Evolutionary conservation across 2,888 invertebrate genomes (phyloP).

Genomic region (Tetragonula carbonaria): DNA sequence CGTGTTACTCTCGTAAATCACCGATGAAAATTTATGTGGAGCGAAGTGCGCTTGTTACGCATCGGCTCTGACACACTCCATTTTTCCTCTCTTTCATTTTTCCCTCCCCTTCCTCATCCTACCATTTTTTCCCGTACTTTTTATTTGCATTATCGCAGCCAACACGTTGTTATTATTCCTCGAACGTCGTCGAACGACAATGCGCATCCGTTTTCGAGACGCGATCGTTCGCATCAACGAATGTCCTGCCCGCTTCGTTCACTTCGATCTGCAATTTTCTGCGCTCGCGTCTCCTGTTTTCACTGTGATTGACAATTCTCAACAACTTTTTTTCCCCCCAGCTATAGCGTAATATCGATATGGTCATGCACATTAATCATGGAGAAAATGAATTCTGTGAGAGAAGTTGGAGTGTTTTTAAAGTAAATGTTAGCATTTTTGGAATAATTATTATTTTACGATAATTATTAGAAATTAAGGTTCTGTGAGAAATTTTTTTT

Average conservation of each 20-base stretch:
- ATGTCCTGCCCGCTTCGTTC: background rate
- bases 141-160: background rate
- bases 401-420: too few species aligned
- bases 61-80: conserved; percentile 1
- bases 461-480: too few species aligned
- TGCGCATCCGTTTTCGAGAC: conserved; percentile 43
- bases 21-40: conserved; percentile 26
- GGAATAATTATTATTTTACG: too few species aligned
- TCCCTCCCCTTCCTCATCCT: background rate
- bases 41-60: conserved; percentile 13
- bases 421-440: too few species aligned
- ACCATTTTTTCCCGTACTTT: background rate
- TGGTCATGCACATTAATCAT: background rate
- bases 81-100: background rate
- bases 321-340: too few species aligned
- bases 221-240: conserved; percentile 8
- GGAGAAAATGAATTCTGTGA: too few species aligned
- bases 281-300: background rate
- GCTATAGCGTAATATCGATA: background rate
- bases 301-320: background rate
- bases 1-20: conserved; percentile 21
- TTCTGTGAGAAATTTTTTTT: too few species aligned
- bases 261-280: background rate
- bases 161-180: conserved; percentile 54
- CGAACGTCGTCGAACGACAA: conserved; percentile 27